These are phyloP conservation scores for Pseudomyrmex gracilis DNA, from an alignment of 1,140 invertebrate species.

Conservation along the genomic window DNA sequence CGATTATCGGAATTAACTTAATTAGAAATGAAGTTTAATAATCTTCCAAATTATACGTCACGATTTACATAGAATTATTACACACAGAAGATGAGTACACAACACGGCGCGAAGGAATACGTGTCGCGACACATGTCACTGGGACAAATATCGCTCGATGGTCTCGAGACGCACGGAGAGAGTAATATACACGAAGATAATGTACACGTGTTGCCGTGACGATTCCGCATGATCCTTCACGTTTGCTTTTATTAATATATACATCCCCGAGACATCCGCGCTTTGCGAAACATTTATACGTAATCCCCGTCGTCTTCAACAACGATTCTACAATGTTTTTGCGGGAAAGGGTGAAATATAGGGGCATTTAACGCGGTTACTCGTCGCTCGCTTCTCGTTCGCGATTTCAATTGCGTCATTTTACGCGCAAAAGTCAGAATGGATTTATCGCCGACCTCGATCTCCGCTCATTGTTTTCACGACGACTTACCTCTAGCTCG, in stretches of 20 bases:
- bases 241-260: conserved; percentile 49
- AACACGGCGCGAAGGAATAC: neutral
- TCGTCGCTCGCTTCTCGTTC: neutral
- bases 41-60: neutral
- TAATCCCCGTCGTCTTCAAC: neutral
- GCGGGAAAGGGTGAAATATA: conserved; percentile 3
- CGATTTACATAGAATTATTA: neutral
- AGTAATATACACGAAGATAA: neutral
- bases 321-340: conserved; percentile 30
- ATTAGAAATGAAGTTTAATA: neutral
- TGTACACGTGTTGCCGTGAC: conserved; percentile 11
- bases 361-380: conserved; percentile 10
- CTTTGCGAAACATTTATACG: conserved; percentile 11
- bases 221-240: conserved; percentile 3
- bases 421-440: conserved; percentile 25
- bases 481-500: neutral
- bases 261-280: neutral
- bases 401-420: conserved; percentile 29
- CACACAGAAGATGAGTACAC: neutral
- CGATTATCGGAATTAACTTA: neutral
- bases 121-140: conserved; percentile 8
- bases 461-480: conserved; percentile 26
- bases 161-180: no score
- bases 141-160: neutral
- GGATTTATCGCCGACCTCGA: conserved; percentile 43